Base-by-base conservation (phyloP, 37 sponge, comb jelly and placozoan genomes). In the Axinella damicornis region DNA sequence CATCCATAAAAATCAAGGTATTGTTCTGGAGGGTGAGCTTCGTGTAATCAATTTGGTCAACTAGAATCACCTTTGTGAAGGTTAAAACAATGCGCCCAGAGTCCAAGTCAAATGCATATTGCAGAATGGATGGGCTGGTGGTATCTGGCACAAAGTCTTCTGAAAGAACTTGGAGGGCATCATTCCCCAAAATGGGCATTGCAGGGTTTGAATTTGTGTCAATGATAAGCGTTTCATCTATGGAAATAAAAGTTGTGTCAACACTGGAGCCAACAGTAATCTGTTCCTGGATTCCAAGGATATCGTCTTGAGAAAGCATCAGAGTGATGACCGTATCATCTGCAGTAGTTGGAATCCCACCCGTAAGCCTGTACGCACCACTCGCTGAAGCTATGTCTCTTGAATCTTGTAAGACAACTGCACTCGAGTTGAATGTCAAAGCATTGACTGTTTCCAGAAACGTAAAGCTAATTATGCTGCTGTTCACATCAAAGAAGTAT, bases 41-140 rank as follows among this genome's bases (percentile, higher is more conserved):
- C 30, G 41, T 19, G 25, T 81, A 87, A 16, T 60, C 41, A 46
- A 94, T 89, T 2, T 58, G 28, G 33, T 88, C 69, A 12, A 92
- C 78, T 27, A 65, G 19, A 72, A 97, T 84, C 22, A 81, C 88
- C 70, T 97, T 89, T 21, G 84, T 62, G 67, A 94, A 97, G 13
- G 92, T 97, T 22, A 97, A 71, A 17, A 28, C 34, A 0, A 97
- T 81, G 6, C 69, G 46, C 27, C 95, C 94, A 41, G 69, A 73
- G 71, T 97, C 79, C 57, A 97, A 77, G 65, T 97, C 97, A 55
- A 97, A 74, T 17, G 62, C 31, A 74, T 80, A 97, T 14, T 60
- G n/a, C 24, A 32, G 28, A 2, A 97, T 57, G 27, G 65, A 38
- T 19, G 97, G 90, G 21, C 52, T 53, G 16, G 72, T 83, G 19